These are phyloP conservation scores for Apis cerana DNA, from an alignment of 1,140 invertebrate species.

Conservation along the genomic window DNA sequence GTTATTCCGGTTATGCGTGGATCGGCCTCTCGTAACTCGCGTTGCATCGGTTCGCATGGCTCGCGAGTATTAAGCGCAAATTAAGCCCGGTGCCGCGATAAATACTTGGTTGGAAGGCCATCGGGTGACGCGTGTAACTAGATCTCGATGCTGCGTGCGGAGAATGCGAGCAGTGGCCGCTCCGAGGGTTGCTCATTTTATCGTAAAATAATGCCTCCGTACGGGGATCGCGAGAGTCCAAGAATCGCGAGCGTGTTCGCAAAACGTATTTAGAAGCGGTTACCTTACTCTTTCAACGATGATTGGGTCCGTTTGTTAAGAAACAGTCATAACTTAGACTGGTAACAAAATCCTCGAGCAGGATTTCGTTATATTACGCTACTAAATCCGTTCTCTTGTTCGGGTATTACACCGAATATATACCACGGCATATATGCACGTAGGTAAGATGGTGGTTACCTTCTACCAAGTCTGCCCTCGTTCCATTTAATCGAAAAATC, in stretches of 20 bases:
- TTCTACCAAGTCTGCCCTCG: neutral
- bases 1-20: constrained; percentile 53
- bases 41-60: constrained; percentile 49
- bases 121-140: constrained; percentile 60
- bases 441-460: too few species aligned
- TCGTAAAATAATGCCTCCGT: constrained; percentile 19
- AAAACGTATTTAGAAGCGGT: constrained; percentile 19
- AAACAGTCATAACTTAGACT: neutral
- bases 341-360: constrained; percentile 25
- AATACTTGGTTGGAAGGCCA: constrained; percentile 56
- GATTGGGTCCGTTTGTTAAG: neutral
- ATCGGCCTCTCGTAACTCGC: constrained; percentile 46
- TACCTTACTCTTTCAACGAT: neutral
- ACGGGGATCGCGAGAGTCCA: neutral
- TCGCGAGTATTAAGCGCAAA: constrained; percentile 61
- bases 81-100: constrained; percentile 63
- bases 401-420: neutral
- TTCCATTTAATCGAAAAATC: neutral
- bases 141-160: constrained; percentile 30
- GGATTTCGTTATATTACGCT: neutral
- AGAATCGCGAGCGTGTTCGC: constrained; percentile 2
- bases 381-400: neutral
- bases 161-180: neutral
- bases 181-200: constrained; percentile 25
- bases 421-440: neutral